These are phyloP conservation scores for Lithophane socia DNA, from an alignment of 2,888 invertebrate genomes.

Conservation along the genomic window DNA sequence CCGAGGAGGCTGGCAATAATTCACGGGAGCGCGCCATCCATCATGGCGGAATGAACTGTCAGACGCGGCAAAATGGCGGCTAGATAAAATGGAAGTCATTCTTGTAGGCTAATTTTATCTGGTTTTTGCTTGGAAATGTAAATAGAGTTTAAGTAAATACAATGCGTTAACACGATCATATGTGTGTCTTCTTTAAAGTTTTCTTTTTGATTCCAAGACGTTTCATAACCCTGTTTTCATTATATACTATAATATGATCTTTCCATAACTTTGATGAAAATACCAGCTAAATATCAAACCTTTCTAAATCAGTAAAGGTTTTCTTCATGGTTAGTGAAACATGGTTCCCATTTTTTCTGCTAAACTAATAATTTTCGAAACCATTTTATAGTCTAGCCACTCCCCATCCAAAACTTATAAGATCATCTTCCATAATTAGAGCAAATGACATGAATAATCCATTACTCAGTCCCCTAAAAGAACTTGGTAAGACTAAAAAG, in stretches of 20 bases:
- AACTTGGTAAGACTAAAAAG: constrained; percentile 49
- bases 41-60: constrained; percentile 90
- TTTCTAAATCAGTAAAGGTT: neutral
- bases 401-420: constrained; percentile 34
- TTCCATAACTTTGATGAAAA: neutral
- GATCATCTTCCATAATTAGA: constrained; percentile 59
- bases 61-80: constrained; percentile 82
- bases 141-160: constrained; percentile 11
- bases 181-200: neutral
- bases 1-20: constrained; percentile 82
- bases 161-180: no score
- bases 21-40: constrained; percentile 85
- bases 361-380: neutral
- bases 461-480: constrained; percentile 64
- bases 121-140: constrained; percentile 47
- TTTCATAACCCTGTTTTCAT: no score
- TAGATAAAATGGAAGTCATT: constrained; percentile 75
- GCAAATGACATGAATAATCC: constrained; percentile 69
- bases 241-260: no score
- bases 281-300: neutral
- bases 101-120: constrained; percentile 38
- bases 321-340: neutral
- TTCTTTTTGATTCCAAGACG: no score
- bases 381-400: constrained; percentile 3
- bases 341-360: neutral